Base-by-base conservation (phyloP, 2,113 vertebrate genomes). In the Pterocles gutturalis region DNA sequence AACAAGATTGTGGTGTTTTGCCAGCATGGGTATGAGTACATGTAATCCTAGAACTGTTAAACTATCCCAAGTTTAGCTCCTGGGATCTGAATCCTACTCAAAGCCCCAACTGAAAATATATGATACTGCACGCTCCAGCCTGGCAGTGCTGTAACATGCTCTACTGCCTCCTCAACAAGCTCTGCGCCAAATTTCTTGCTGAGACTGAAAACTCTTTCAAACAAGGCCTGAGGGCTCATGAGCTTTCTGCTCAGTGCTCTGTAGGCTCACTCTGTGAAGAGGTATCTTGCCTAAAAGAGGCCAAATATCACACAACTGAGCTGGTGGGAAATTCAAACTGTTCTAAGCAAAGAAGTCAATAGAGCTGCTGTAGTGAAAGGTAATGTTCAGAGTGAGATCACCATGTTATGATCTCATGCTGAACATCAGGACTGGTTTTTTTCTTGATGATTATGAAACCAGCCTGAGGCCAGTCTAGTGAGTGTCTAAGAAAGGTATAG, bases 351-450 rank as follows among this genome's bases (percentile, higher is more conserved):
- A 90, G 89, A 73, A 86, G 91, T 91, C 86, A 92, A 78, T 88
- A 94, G 96, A 92, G 58, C 79, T 89, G 60, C 95, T 87, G 75
- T 72, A 88, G 79, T 89, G 82, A 95, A 90, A 94, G 77, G 72
- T 88, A 84, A 82, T 34, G 89, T 96, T 98, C 93, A 94, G 93
- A 96, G 79, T 95, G 93, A 97, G 94, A 96, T 96, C 91, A 95
- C 92, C 7, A 2, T 90, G 90, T 95, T 98, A 85, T 92, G 94
- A 96, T 97, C 96, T 97, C 95, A 97, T 87, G 96, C 94, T 97
- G 96, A 98, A 96, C 84, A 97, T 93, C 33, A 38, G 95, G 79
- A 78, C 80, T 78, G 79, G 0, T 87, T 84, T 89, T 84, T 92
- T 91, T 73, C 75, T 79, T 89, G 75, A 77, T 83, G 94, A 95